Percentiles rank a stretch among this genome's conserved stretches.
These are phyloP conservation scores for Lymantria monacha DNA, from an alignment of 2,888 invertebrate genomes.

Conservation along the genomic window DNA sequence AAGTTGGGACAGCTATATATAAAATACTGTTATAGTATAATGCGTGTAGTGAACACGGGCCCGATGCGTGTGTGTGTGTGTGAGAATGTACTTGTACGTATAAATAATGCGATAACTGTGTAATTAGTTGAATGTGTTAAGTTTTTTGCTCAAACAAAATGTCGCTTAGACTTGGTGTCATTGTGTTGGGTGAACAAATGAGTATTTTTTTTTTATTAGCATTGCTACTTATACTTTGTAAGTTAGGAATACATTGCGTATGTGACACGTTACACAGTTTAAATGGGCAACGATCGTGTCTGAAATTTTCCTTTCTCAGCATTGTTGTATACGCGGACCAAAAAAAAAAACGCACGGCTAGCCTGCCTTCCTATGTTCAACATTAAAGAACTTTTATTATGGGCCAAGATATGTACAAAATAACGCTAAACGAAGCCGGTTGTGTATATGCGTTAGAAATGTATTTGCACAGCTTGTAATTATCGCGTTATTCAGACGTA, in stretches of 20 bases:
- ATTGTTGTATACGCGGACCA: slow-evolving; percentile 5
- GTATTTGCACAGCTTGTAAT: slow-evolving; percentile 8
- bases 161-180: slow-evolving; percentile 1
- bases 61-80: slow-evolving; percentile 42
- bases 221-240: slow-evolving; percentile 8
- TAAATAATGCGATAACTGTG: slow-evolving; percentile 39
- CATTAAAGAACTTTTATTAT: not conserved
- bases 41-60: slow-evolving; percentile 52
- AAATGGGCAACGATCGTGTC: slow-evolving; percentile 3
- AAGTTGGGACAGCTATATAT: slow-evolving; percentile 72
- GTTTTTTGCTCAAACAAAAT: slow-evolving; percentile 13
- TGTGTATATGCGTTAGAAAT: slow-evolving; percentile 6
- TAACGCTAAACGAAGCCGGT: slow-evolving; percentile 8
- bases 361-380: slow-evolving; percentile 9
- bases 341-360: slow-evolving; percentile 11
- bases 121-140: slow-evolving; percentile 7
- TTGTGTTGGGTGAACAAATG: slow-evolving; percentile 5
- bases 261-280: slow-evolving; percentile 1
- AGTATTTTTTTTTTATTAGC: slow-evolving; percentile 3
- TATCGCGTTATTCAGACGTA: slow-evolving; percentile 40
- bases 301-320: slow-evolving; percentile 1
- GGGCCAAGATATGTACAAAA: slow-evolving; percentile 18
- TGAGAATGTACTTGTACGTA: slow-evolving; percentile 35
- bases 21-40: slow-evolving; percentile 57
- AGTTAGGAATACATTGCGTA: slow-evolving; percentile 9